Evolutionary conservation across 2,113 vertebrate species (phyloP), one percentile per base, ranked within the genome.

Genomic region (Cyphomyrus plagiostoma): DNA sequence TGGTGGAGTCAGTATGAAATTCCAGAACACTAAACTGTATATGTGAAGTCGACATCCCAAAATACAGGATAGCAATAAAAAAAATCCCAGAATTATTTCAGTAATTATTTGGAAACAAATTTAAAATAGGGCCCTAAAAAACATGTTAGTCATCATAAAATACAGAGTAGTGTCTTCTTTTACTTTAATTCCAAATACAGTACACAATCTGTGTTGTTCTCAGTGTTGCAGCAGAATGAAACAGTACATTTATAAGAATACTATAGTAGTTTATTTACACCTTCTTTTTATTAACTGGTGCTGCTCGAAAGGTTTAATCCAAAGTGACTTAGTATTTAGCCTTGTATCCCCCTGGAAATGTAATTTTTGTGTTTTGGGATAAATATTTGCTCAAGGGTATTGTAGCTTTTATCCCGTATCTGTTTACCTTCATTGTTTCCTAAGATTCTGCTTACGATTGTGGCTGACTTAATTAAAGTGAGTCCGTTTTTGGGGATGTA

Each of bases 31-130:
- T 92, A 89, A 93, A 91, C 92, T 53, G 30, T 92, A 88, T 92
- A 91, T 91, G 90, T 94, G 94, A 93, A 95, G 95, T 95, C 94
- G 94, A 94, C 94, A 95, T 91, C 90, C 92, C 91, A 93, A 93
- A 92, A 92, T 92, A 84, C 3, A 86, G 91, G 93, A 95, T 95
- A 91, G 93, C 89, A 88, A 84, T 90, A 89, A 91, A 88, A 35
- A 91, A 94, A 95, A 95, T 94, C 92, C 92, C 91, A 92, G 93
- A 93, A 94, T 95, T 94, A 94, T 94, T 92, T 93, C 93, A 93
- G 91, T 92, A 93, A 94, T 94, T 93, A 93, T 93, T 92, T 92
- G 92, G 93, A 53, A 84, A 95, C 15, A 80, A 80, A 42, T 80
- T 80, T 80, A 70, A 10, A 70, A 30, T 30, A 39, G 35, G 74